Evolutionary conservation across 2,113 vertebrate species (phyloP).

Genomic region (Pomatostomus ruficeps): DNA sequence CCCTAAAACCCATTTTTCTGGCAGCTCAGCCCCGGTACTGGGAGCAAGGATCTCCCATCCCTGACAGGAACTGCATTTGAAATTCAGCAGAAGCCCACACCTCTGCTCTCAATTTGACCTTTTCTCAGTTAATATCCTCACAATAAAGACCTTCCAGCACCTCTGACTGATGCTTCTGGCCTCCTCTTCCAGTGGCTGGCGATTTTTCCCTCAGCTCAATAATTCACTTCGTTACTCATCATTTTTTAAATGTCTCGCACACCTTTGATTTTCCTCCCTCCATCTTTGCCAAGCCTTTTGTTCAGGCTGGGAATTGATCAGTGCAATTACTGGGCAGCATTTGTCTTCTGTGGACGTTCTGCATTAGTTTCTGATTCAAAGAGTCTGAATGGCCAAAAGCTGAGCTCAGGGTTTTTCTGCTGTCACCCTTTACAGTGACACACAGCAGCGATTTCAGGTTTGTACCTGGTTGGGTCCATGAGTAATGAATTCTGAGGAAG

Average conservation of each 20-base stretch:
- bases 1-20: neutral
- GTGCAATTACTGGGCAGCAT: neutral
- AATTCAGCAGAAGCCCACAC: constrained; percentile 19
- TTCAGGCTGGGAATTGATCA: constrained; percentile 8
- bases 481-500: neutral
- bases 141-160: neutral
- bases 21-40: neutral
- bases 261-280: neutral
- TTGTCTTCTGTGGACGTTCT: neutral
- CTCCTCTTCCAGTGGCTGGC: neutral
- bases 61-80: neutral
- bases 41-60: neutral
- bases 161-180: neutral
- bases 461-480: neutral
- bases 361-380: neutral
- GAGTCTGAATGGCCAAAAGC: neutral
- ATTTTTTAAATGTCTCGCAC: neutral
- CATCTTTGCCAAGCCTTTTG: constrained; percentile 15
- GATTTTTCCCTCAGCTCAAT: constrained; percentile 29
- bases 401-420: neutral
- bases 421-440: neutral
- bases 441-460: neutral
- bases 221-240: neutral
- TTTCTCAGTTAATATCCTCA: constrained; percentile 19
- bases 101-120: constrained; percentile 20